phyloP scores from a whole-genome alignment of 2,888 invertebrate genomes.

The Syritta pipiens region DNA sequence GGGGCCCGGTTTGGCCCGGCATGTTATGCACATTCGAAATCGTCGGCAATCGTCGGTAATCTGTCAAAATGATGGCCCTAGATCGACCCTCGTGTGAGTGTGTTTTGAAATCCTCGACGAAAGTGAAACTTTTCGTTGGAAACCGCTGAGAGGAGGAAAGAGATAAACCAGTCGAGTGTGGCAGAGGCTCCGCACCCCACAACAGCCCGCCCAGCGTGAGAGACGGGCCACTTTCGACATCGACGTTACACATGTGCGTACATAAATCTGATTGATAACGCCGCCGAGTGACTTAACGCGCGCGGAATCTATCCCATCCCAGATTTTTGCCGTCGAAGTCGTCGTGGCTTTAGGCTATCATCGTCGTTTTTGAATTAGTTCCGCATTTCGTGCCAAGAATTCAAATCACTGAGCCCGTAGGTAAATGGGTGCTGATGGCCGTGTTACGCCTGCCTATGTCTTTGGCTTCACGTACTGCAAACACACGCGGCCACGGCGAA shows the following conservation, averaged over 20 bases:
- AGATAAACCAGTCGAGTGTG: not conserved
- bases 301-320: slow-evolving; percentile 10
- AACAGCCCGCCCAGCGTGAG: not conserved
- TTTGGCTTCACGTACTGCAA: slow-evolving; percentile 26
- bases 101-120: slow-evolving; percentile 33
- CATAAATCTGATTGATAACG: slow-evolving; percentile 41
- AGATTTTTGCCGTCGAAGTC: slow-evolving; percentile 7
- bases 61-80: slow-evolving; percentile 50
- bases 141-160: not conserved
- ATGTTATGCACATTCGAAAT: slow-evolving; percentile 34
- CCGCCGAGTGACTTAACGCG: slow-evolving; percentile 10
- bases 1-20: not conserved
- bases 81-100: slow-evolving; percentile 29
- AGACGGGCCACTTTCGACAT: not conserved
- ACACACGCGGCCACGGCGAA: slow-evolving; percentile 15
- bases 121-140: slow-evolving; percentile 24
- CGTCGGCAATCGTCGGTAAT: slow-evolving; percentile 28
- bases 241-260: slow-evolving; percentile 5
- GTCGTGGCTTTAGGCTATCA: slow-evolving; percentile 44
- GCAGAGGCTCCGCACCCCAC: slow-evolving; percentile 37
- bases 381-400: slow-evolving; percentile 58
- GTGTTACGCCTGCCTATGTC: slow-evolving; percentile 39
- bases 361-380: slow-evolving; percentile 51
- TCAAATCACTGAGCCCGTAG: slow-evolving; percentile 37
- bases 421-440: slow-evolving; percentile 52